These are phyloP conservation scores for Agrochola macilenta DNA, from an alignment of 2,888 invertebrate genomes.

Conservation along the genomic window DNA sequence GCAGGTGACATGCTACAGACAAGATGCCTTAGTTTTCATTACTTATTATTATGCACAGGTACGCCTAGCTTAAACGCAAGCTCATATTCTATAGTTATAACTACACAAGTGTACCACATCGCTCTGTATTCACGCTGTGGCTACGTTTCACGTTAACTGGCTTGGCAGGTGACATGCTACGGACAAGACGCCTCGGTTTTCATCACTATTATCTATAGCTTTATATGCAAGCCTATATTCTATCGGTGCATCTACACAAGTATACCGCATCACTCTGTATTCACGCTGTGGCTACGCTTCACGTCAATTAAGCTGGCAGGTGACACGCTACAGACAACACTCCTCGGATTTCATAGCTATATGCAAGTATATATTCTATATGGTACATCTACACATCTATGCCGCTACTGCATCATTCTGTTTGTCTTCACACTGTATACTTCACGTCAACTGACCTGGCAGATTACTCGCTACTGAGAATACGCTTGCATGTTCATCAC, in stretches of 20 bases:
- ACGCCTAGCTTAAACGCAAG: neutral
- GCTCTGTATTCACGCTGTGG: slow-evolving; percentile 8
- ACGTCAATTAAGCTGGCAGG: slow-evolving; percentile 7
- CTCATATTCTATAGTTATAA: neutral
- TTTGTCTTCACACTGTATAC: too few species aligned
- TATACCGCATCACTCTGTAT: slow-evolving; percentile 5
- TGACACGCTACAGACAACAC: neutral
- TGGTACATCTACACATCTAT: too few species aligned
- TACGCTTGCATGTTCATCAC: too few species aligned
- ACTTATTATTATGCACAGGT: neutral
- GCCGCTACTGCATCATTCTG: too few species aligned
- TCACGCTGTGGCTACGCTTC: slow-evolving; percentile 6
- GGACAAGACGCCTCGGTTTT: neutral
- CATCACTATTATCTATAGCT: neutral
- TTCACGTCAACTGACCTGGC: too few species aligned
- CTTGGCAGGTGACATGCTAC: slow-evolving; percentile 6
- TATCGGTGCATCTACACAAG: neutral
- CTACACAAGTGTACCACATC: neutral
- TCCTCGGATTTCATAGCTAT: neutral
- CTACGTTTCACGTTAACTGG: slow-evolving; percentile 1
- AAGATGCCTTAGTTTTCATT: neutral
- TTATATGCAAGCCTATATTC: neutral
- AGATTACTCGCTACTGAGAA: too few species aligned
- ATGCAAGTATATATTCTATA: too few species aligned
- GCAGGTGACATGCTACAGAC: slow-evolving; percentile 4